A percentile compares a stretch with the other conserved stretches of the same genome.
Conservation (phyloP, 2,888 invertebrate species). For the Melieria picta region DNA sequence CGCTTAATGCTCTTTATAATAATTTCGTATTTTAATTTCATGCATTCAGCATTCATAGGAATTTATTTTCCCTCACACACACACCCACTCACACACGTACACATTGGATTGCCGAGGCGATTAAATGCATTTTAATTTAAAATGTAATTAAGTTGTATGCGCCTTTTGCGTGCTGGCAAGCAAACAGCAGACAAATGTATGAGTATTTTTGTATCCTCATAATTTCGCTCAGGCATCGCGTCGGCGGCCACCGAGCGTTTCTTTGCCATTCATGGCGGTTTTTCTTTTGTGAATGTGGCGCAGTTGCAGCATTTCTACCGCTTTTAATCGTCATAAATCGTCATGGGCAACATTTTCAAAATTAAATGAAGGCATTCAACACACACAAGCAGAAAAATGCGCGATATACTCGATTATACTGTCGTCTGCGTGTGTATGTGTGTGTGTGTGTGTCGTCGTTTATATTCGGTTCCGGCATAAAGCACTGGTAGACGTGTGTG, state of each 20-base stretch:
- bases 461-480: too few relatives aligned
- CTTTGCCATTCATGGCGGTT: slow-evolving; percentile 15
- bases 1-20: slow-evolving; percentile 21
- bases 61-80: neutral
- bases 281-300: slow-evolving; percentile 22
- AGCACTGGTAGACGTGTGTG: neutral
- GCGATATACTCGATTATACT: neutral
- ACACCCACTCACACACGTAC: neutral
- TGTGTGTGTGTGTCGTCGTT: neutral
- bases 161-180: slow-evolving; percentile 13
- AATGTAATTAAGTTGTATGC: slow-evolving; percentile 41
- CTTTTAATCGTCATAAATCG: slow-evolving; percentile 31
- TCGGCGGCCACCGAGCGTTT: neutral
- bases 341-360: slow-evolving; percentile 32
- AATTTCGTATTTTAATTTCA: slow-evolving; percentile 23
- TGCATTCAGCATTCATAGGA: slow-evolving; percentile 10
- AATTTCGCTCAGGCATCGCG: slow-evolving; percentile 4
- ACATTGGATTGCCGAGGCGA: slow-evolving; percentile 33
- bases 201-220: slow-evolving; percentile 9
- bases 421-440: neutral
- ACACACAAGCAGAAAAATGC: too few relatives aligned
- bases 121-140: slow-evolving; percentile 43
- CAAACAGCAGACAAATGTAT: slow-evolving; percentile 6
- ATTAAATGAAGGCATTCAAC: slow-evolving; percentile 25
- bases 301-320: slow-evolving; percentile 12